Percentiles rank a stretch among this genome's conserved stretches.
These are phyloP conservation scores for Heliconius hewitsoni DNA, from an alignment of 1,140 invertebrate species.

Conservation along the genomic window DNA sequence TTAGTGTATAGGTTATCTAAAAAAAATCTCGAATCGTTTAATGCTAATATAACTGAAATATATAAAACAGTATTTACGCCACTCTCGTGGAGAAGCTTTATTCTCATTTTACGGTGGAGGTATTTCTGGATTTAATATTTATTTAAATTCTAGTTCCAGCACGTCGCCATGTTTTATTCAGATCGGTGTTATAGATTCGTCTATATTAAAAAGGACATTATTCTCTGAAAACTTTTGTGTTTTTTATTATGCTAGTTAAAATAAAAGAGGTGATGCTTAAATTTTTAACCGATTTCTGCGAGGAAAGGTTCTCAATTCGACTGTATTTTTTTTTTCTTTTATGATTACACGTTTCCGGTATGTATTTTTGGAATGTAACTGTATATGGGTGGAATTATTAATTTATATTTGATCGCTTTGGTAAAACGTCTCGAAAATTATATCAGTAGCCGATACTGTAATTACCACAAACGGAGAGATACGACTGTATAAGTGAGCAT, in stretches of 20 bases:
- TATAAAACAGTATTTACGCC: not conserved
- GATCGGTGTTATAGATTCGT: not conserved
- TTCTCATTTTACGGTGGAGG: conserved; percentile 6
- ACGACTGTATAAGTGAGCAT: too few species aligned
- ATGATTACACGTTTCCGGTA: too few species aligned
- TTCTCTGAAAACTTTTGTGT: not conserved
- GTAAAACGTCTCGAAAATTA: too few species aligned
- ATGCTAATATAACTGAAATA: not conserved
- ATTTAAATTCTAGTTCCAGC: conserved; percentile 6
- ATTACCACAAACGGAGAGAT: too few species aligned
- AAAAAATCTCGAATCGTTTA: not conserved
- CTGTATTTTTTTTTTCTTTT: too few species aligned
- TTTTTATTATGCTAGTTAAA: not conserved
- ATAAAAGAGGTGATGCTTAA: not conserved
- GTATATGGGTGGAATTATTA: too few species aligned
- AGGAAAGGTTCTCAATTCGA: too few species aligned
- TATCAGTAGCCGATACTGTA: too few species aligned
- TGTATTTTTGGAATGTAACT: too few species aligned
- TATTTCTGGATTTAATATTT: conserved; percentile 3
- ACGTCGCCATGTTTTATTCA: conserved; percentile 1
- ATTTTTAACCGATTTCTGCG: too few species aligned
- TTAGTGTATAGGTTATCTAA: too few species aligned
- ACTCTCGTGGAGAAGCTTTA: not conserved
- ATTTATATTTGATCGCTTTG: too few species aligned
- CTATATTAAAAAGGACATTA: not conserved